phyloP scores from a whole-genome alignment of 2,113 vertebrate species.

The Dicentrarchus labrax region DNA sequence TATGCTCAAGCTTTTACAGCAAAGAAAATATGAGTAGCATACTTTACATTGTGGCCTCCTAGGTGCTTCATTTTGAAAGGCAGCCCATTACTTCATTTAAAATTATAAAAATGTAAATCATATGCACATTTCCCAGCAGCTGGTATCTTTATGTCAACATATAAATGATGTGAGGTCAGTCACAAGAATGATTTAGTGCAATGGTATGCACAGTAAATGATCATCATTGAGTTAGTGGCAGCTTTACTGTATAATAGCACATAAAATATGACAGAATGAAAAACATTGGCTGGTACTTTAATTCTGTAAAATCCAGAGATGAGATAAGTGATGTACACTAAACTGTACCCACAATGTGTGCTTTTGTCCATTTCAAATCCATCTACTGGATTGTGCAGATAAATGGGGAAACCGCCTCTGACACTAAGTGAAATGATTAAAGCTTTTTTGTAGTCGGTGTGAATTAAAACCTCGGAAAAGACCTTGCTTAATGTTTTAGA shows the following conservation, averaged over 20 bases:
- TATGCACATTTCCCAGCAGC: constrained; percentile 43
- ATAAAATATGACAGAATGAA: constrained; percentile 63
- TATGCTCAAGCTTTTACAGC: constrained; percentile 15
- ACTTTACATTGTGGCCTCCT: not conserved
- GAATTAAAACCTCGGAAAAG: constrained; percentile 73
- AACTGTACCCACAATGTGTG: constrained; percentile 53
- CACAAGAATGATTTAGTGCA: constrained; percentile 13
- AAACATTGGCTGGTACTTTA: constrained; percentile 55
- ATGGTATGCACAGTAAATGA: constrained; percentile 44
- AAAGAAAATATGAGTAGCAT: constrained; percentile 2
- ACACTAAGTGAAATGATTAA: constrained; percentile 79
- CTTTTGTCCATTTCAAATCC: constrained; percentile 46
- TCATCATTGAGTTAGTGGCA: constrained; percentile 57
- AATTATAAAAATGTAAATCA: constrained; percentile 58
- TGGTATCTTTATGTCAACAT: constrained; percentile 55
- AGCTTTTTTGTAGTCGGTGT: constrained; percentile 61
- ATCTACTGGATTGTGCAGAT: constrained; percentile 78
- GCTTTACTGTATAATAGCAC: constrained; percentile 51
- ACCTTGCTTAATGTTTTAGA: constrained; percentile 79
- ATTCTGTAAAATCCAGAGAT: constrained; percentile 57
- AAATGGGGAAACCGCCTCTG: constrained; percentile 61
- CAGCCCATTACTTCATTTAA: constrained; percentile 22
- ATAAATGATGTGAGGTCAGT: constrained; percentile 63
- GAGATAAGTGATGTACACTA: constrained; percentile 65
- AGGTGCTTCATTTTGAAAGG: constrained; percentile 29